A percentile compares a stretch with the other conserved stretches of the same genome.
phyloP scores from a whole-genome alignment of 30 jellyfish, hydroid and myxozoan species.

The Hydractinia echinata region DNA sequence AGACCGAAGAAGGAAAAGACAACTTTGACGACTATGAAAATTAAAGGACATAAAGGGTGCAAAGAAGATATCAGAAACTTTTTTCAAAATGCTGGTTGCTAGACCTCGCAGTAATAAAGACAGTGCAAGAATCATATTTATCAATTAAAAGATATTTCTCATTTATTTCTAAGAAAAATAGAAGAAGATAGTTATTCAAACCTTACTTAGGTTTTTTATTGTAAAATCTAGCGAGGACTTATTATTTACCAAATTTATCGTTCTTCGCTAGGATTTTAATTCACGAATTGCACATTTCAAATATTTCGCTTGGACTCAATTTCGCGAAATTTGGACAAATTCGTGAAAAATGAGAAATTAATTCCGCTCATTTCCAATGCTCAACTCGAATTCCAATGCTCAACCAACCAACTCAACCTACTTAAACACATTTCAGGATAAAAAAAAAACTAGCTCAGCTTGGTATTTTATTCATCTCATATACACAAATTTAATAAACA shows the following conservation, averaged over 20 bases:
- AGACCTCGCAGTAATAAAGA: slow-evolving; percentile 1
- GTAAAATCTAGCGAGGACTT: too few relatives aligned
- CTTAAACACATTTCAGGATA: too few relatives aligned
- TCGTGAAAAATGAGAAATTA: too few relatives aligned
- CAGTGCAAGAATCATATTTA: background rate
- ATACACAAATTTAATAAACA: too few relatives aligned
- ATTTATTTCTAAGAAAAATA: background rate
- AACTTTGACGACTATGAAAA: background rate
- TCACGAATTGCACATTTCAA: slow-evolving; percentile 10
- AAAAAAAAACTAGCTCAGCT: too few relatives aligned
- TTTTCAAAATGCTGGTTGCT: background rate
- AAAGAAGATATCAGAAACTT: background rate
- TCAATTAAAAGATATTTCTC: too few relatives aligned
- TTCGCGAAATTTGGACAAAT: too few relatives aligned
- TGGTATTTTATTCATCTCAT: too few relatives aligned
- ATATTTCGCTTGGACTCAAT: background rate
- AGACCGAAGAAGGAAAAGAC: slow-evolving; percentile 9
- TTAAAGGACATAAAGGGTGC: background rate
- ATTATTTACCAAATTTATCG: background rate
- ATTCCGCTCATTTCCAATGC: too few relatives aligned
- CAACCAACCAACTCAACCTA: too few relatives aligned
- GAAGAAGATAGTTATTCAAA: background rate
- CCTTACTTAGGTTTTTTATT: too few relatives aligned
- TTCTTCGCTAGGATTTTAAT: background rate
- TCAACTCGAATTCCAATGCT: too few relatives aligned